Percentiles rank a stretch among this genome's conserved stretches.
These are phyloP conservation scores for Seriola rivoliana DNA, from an alignment of 2,113 vertebrate genomes.

Conservation along the genomic window DNA sequence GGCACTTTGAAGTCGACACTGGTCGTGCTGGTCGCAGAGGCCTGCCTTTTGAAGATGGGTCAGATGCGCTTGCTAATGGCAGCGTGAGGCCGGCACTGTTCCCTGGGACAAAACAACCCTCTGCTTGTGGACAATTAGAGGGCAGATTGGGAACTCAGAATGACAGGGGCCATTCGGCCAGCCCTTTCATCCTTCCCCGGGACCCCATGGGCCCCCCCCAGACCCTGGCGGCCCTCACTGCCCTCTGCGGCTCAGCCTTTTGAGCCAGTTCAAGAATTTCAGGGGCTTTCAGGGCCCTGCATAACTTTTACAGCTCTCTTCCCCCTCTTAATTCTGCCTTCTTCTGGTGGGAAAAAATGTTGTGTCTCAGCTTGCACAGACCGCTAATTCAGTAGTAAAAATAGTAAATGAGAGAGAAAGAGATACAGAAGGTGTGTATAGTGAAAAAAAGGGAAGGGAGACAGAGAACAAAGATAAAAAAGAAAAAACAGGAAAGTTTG, in stretches of 20 bases:
- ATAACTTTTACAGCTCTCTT: conserved; percentile 72
- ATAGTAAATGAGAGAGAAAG: conserved; percentile 53
- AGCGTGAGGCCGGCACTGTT: conserved; percentile 81
- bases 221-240: conserved; percentile 62
- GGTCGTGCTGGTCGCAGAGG: conserved; percentile 68
- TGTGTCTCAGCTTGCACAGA: conserved; percentile 60
- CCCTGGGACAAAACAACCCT: conserved; percentile 81
- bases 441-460: conserved; percentile 18
- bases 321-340: conserved; percentile 56
- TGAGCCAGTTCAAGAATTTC: conserved; percentile 83
- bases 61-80: conserved; percentile 84
- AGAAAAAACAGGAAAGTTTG: conserved; percentile 12
- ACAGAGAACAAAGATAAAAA: background rate
- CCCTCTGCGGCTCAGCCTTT: conserved; percentile 74
- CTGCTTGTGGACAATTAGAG: conserved; percentile 86
- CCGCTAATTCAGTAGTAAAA: conserved; percentile 59
- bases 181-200: conserved; percentile 78
- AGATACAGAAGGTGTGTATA: conserved; percentile 16
- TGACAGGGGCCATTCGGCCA: conserved; percentile 80
- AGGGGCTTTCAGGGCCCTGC: conserved; percentile 67
- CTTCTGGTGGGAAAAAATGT: conserved; percentile 70
- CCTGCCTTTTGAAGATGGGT: conserved; percentile 83
- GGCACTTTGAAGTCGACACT: conserved; percentile 82
- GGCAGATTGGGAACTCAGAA: conserved; percentile 82
- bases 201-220: conserved; percentile 62